phyloP scores from a whole-genome alignment of 2,888 invertebrate genomes.

The Iselma pallidipennis region DNA sequence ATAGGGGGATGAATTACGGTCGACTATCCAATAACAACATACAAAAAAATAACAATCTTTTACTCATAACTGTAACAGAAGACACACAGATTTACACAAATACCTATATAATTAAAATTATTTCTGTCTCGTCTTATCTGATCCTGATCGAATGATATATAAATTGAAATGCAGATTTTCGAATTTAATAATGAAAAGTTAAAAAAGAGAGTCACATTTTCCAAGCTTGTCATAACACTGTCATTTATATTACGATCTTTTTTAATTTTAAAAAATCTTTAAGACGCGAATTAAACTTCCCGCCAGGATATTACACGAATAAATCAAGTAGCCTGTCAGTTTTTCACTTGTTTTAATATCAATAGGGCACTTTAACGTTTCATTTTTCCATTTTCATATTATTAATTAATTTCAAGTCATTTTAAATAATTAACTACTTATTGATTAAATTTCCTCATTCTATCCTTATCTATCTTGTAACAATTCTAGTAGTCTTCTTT shows the following conservation, averaged over 20 bases:
- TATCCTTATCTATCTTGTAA: constrained; percentile 9
- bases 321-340: constrained; percentile 51
- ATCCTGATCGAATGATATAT: constrained; percentile 15
- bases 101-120: no score
- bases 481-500: not conserved
- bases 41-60: no score
- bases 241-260: constrained; percentile 53
- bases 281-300: constrained; percentile 51
- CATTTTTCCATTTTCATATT: constrained; percentile 17
- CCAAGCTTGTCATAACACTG: constrained; percentile 50
- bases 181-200: constrained; percentile 52
- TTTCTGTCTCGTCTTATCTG: not conserved
- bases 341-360: constrained; percentile 51
- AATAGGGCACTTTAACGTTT: constrained; percentile 34
- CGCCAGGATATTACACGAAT: constrained; percentile 52
- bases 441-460: constrained; percentile 17
- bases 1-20: constrained; percentile 32
- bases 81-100: no score
- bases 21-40: not conserved
- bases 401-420: constrained; percentile 26
- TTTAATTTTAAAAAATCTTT: constrained; percentile 53
- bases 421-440: constrained; percentile 24
- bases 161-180: constrained; percentile 50
- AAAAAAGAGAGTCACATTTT: constrained; percentile 45
- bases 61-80: no score